Evolutionary conservation across 2,113 vertebrate species (phyloP).

Genomic region (Elaphurus davidianus): DNA sequence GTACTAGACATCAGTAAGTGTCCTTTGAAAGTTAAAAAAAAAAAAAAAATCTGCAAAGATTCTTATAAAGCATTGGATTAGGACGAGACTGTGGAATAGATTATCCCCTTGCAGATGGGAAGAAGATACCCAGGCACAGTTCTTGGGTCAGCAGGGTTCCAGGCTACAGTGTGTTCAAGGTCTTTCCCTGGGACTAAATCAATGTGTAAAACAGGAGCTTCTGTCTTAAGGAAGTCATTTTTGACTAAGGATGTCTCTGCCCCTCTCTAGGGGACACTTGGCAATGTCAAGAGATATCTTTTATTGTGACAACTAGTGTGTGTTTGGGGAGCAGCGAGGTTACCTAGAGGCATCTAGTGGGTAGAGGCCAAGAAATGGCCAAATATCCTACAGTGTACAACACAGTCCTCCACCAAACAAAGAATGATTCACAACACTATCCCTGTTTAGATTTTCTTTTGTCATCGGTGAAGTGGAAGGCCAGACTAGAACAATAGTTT

Average conservation of each 20-base stretch:
- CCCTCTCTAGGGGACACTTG: neutral
- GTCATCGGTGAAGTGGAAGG: neutral
- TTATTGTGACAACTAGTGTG: neutral
- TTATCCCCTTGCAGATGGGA: neutral
- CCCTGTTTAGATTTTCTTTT: neutral
- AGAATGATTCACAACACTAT: neutral
- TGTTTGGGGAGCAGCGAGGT: neutral
- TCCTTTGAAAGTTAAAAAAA: neutral
- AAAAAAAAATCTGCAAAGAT: neutral
- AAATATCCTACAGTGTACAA: neutral
- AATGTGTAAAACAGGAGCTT: neutral
- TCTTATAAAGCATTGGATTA: neutral
- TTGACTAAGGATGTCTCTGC: neutral
- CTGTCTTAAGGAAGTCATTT: neutral
- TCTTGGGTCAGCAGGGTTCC: neutral
- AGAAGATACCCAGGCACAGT: too few species aligned
- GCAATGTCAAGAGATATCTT: neutral
- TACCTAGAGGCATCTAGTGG: neutral
- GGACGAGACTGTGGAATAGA: neutral
- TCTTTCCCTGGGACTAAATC: neutral
- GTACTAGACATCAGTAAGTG: neutral
- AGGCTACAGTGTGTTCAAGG: neutral
- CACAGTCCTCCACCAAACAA: neutral
- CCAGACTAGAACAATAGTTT: neutral
- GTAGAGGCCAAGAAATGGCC: neutral